Base-by-base conservation (phyloP, 1,140 invertebrate species). In the Brachionus rotundiformis region DNA sequence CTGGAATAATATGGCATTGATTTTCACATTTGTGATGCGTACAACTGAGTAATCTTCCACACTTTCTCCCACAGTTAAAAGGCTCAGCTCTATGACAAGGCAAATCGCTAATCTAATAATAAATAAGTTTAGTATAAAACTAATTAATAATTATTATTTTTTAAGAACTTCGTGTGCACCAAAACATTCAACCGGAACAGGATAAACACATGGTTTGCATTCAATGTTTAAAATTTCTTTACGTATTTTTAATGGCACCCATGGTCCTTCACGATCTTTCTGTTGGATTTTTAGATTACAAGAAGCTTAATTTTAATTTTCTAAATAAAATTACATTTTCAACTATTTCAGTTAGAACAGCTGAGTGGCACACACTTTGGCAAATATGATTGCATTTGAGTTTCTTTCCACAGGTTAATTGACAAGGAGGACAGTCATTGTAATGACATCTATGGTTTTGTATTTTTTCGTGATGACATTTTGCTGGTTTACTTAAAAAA, bases 391-490 rank as follows among this genome's bases (percentile, higher is more conserved):
- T 88, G 89, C 95, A 98, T 29, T 88, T 85, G 10, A 89, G 85
- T 0, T 83, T 82, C 84, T 92, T 91, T 0, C 87, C 88, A 87
- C 95, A 96, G 13, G 91, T 87, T 84, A 93, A 91, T 41, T 88
- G 89, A 86, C 95, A 97, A 0, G 92, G 91, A 7, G 94, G 94
- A 88, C 95, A 97, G 10, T 91, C 90, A 0, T 93, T 93, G 86
- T 93, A 94, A 87, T 97, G 95, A 85, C 95, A 97, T 27, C 90
- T 90, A 86, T 97, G 95, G 10, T 90, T 90, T 81, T 92, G 89
- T 11, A 91, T 88, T 83, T 88, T 90, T 47, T 90, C 88, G 85
- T 95, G 94, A 83, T 94, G 91, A 86, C 95, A 96, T 59, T 92
- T 91, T 29, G 93, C 89, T 2, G 91, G 90, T 59, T 91, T 90